A percentile compares a stretch with the other conserved stretches of the same genome.
These are phyloP conservation scores for Pitta sordida DNA, from an alignment of 2,113 vertebrate species.

Conservation along the genomic window DNA sequence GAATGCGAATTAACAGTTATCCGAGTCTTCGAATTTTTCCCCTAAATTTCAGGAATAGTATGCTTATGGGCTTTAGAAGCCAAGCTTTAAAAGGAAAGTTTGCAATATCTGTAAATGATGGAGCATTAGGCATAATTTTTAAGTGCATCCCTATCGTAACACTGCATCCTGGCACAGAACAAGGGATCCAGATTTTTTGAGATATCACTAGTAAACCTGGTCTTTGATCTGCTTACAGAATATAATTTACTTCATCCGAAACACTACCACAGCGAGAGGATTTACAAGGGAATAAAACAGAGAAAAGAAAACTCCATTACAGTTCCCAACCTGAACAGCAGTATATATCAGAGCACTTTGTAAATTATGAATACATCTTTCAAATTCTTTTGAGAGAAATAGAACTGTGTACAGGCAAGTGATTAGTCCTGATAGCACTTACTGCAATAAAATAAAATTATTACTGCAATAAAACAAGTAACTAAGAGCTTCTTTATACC, in stretches of 20 bases:
- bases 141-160: not conserved
- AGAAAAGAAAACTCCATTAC: not conserved
- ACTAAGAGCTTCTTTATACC: not conserved
- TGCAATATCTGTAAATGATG: not conserved
- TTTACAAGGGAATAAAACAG: not conserved
- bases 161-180: not conserved
- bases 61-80: not conserved
- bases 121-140: not conserved
- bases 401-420: not conserved
- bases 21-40: not conserved
- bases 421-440: not conserved
- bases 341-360: not conserved
- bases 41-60: not conserved
- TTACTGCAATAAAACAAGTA: not conserved
- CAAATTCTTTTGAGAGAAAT: not conserved
- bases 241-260: not conserved
- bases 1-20: not conserved
- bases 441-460: not conserved
- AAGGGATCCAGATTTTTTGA: not conserved
- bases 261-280: not conserved
- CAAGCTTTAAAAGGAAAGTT: fast-evolving
- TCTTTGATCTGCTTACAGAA: not conserved
- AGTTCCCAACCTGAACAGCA: not conserved
- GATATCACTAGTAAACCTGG: not conserved
- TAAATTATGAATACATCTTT: not conserved